Conservation (phyloP, 2,888 invertebrate genomes). For the Drosophila lutescens region DNA sequence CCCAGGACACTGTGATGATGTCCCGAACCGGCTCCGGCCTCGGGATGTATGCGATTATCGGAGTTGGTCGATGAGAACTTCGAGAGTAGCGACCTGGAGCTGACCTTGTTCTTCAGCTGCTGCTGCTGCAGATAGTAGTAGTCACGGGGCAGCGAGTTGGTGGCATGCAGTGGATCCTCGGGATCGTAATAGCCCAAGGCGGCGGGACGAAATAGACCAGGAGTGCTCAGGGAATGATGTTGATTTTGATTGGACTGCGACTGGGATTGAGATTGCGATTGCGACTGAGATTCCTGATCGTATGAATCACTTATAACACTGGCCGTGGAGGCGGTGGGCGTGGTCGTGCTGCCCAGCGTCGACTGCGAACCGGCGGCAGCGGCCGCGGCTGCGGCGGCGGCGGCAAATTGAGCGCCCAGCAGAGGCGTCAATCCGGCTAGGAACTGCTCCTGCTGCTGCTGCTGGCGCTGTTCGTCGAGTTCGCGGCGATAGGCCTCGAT, state of each 20-base stretch:
- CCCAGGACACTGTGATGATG: constrained; percentile 61
- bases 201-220: constrained; percentile 64
- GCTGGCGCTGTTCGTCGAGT: constrained; percentile 83
- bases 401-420: constrained; percentile 78
- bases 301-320: constrained; percentile 80
- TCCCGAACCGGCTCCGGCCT: constrained; percentile 45
- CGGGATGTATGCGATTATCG: constrained; percentile 83
- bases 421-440: constrained; percentile 80
- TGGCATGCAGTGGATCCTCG: constrained; percentile 72
- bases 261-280: constrained; percentile 57
- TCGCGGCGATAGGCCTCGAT: constrained; percentile 84
- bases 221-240: constrained; percentile 70
- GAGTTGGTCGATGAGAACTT: constrained; percentile 81
- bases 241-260: constrained; percentile 41
- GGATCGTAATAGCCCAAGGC: constrained; percentile 72
- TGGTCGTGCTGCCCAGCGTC: constrained; percentile 72
- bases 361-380: constrained; percentile 69
- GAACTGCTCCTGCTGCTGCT: constrained; percentile 83
- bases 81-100: constrained; percentile 79
- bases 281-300: constrained; percentile 61
- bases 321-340: constrained; percentile 80
- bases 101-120: constrained; percentile 81
- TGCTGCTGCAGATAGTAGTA: constrained; percentile 83
- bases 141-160: constrained; percentile 82
- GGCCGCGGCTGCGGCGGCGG: constrained; percentile 64